phyloP scores from a whole-genome alignment of 2,797 vertebrate species.

The Enteromius argenteus region DNA sequence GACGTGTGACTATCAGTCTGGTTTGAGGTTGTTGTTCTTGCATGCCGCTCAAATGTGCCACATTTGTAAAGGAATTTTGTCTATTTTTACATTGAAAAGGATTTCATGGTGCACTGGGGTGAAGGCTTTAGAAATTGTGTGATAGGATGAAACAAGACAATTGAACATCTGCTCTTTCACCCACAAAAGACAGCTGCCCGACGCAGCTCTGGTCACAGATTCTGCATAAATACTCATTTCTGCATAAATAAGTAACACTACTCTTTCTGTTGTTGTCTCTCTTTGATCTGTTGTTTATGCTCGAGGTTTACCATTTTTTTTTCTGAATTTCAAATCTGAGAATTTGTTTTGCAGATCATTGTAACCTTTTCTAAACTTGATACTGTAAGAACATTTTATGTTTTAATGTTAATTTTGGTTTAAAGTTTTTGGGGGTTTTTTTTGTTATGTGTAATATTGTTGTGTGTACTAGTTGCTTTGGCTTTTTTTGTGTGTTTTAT shows the following conservation, averaged over 20 bases:
- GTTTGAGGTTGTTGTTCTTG: slow-evolving; percentile 9
- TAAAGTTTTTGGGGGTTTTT: no score
- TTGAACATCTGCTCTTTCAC: slow-evolving; percentile 78
- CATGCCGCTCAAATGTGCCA: background rate
- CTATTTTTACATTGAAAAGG: slow-evolving; percentile 65
- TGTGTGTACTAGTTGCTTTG: no score
- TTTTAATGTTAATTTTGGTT: no score
- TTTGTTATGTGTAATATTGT: no score
- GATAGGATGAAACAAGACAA: slow-evolving; percentile 68
- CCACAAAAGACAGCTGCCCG: slow-evolving; percentile 67
- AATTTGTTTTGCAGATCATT: background rate
- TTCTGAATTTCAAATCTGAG: background rate
- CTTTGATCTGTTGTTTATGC: background rate
- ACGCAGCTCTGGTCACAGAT: background rate
- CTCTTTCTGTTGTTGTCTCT: background rate
- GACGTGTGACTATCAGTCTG: background rate
- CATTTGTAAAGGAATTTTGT: slow-evolving; percentile 10
- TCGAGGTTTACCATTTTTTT: background rate
- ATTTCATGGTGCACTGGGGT: slow-evolving; percentile 75
- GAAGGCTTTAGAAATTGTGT: slow-evolving; percentile 44
- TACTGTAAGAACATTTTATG: background rate
- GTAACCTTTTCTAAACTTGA: background rate
- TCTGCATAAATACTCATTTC: background rate
- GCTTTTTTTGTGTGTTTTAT: no score
- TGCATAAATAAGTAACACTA: background rate